Conservation (phyloP, 2,113 vertebrate species). For the Sisor rabdophorus region DNA sequence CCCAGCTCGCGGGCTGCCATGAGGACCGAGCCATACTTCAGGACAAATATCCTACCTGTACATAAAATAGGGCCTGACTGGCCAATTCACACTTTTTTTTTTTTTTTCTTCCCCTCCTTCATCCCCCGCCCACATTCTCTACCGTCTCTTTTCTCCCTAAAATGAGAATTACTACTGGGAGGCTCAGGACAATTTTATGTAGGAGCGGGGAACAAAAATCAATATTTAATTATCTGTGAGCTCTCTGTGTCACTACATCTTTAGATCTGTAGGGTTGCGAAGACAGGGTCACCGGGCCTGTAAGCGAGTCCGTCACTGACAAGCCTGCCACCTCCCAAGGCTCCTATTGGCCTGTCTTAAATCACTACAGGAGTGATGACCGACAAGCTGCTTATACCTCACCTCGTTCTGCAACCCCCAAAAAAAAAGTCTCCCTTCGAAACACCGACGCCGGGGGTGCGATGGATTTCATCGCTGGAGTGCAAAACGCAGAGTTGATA, state of each 20-base stretch:
- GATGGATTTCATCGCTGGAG: constrained; percentile 4
- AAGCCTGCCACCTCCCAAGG: constrained; percentile 47
- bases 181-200: constrained; percentile 99
- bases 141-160: constrained; percentile 47
- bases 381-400: constrained; percentile 42
- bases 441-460: constrained; percentile 13
- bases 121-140: neutral
- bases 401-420: neutral
- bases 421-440: constrained; percentile 35
- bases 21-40: constrained; percentile 30
- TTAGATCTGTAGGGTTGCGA: constrained; percentile 82
- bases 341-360: constrained; percentile 48
- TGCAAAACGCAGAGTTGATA: neutral
- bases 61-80: constrained; percentile 48
- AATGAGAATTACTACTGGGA: constrained; percentile 94
- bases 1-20: constrained; percentile 25
- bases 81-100: constrained; percentile 44
- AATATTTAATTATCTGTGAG: constrained; percentile 99
- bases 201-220: constrained; percentile 99
- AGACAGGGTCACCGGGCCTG: constrained; percentile 51
- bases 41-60: constrained; percentile 50
- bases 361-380: constrained; percentile 49
- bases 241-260: constrained; percentile 99
- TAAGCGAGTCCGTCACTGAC: constrained; percentile 53
- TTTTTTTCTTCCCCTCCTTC: too few species aligned